phyloP scores from a whole-genome alignment of 2,888 invertebrate species.

The Drosophila setosimentum region DNA sequence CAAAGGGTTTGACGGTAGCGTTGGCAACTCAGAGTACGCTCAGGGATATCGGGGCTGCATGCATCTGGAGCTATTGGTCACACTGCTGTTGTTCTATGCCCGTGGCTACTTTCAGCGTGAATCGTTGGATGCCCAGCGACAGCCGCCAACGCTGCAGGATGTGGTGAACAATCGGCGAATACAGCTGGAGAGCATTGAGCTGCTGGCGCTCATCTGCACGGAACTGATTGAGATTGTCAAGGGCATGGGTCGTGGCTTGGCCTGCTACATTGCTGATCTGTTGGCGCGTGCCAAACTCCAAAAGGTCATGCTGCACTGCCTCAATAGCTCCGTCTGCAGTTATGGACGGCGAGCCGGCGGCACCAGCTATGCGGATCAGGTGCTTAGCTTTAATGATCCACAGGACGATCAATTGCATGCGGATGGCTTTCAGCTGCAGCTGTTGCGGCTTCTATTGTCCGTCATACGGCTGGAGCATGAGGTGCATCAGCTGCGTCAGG shows the following conservation, averaged over 20 bases:
- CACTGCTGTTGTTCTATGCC: constrained; percentile 92
- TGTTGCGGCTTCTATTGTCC: constrained; percentile 89
- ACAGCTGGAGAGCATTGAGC: constrained; percentile 91
- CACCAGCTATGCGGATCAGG: constrained; percentile 90
- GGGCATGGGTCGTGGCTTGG: constrained; percentile 91
- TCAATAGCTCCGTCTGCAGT: constrained; percentile 89
- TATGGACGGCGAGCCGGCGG: constrained; percentile 52
- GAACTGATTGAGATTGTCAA: constrained; percentile 91
- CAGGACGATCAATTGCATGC: constrained; percentile 88
- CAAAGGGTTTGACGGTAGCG: constrained; percentile 88
- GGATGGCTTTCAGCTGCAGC: constrained; percentile 89
- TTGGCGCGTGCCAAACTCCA: constrained; percentile 92
- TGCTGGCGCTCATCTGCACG: constrained; percentile 89
- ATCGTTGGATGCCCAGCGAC: constrained; percentile 76
- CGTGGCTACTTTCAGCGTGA: constrained; percentile 88
- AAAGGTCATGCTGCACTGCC: constrained; percentile 92
- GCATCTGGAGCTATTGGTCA: constrained; percentile 92
- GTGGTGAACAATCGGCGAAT: constrained; percentile 91
- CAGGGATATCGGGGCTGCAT: constrained; percentile 91
- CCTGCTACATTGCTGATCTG: constrained; percentile 91
- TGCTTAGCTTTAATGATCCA: constrained; percentile 90
- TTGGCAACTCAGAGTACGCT: constrained; percentile 88
- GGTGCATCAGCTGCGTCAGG: constrained; percentile 87
- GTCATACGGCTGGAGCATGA: constrained; percentile 91
- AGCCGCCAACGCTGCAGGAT: constrained; percentile 89